Evolutionary conservation across 2,888 invertebrate species (phyloP).

Genomic region (Meiosimyza decipiens): DNA sequence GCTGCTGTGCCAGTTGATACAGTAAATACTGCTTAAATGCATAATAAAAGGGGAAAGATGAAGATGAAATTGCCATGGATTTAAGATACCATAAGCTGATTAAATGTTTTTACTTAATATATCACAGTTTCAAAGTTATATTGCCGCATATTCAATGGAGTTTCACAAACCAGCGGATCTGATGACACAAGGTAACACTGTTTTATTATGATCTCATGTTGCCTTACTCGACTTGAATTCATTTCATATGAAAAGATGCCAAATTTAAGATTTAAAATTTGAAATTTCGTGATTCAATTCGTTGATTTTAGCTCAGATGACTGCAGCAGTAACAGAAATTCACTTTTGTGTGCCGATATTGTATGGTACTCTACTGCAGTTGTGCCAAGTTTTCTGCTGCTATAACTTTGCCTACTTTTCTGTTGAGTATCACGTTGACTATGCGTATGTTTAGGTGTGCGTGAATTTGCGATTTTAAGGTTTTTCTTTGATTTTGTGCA

Average conservation of each 20-base stretch:
- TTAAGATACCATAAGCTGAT: too few species aligned
- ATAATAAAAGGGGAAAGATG: too few species aligned
- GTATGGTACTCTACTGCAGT: constrained; percentile 1
- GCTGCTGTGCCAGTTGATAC: too few species aligned
- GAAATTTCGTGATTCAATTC: constrained; percentile 22
- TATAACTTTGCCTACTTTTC: background rate
- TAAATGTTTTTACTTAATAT: too few species aligned
- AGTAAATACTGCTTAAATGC: too few species aligned
- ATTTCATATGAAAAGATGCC: constrained; percentile 11
- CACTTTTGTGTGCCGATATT: background rate
- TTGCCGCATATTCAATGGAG: too few species aligned
- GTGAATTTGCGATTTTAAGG: constrained; percentile 13
- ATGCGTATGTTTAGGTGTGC: background rate
- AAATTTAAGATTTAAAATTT: constrained; percentile 29
- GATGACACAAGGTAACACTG: too few species aligned
- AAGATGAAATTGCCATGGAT: too few species aligned
- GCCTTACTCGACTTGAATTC: background rate
- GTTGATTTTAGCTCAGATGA: constrained; percentile 7
- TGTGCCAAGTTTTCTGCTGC: constrained; percentile 10
- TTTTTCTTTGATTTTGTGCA: constrained; percentile 1
- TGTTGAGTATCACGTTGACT: background rate
- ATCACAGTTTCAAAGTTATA: too few species aligned
- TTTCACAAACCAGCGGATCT: too few species aligned
- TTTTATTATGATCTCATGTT: too few species aligned
- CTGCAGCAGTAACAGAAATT: background rate